Conservation (phyloP, 2,113 vertebrate genomes). For the Pithys albifrons region DNA sequence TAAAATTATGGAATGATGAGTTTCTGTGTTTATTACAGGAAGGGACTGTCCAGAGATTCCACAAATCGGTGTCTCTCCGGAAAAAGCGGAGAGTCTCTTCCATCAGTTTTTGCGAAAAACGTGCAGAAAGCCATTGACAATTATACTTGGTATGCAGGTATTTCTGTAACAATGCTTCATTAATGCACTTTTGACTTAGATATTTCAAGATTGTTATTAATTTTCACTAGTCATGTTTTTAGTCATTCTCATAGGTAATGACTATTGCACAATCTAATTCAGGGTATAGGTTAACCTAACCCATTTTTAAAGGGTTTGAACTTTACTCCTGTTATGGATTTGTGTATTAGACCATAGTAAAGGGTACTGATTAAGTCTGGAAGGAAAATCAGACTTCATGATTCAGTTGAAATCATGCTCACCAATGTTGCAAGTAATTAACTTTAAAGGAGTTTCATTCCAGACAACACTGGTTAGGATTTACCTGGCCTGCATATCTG, state of each 20-base stretch:
- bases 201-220: not conserved
- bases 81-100: conserved; percentile 56
- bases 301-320: not conserved
- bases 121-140: conserved; percentile 69
- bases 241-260: not conserved
- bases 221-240: not conserved
- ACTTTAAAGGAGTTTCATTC: not conserved
- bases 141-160: conserved; percentile 66
- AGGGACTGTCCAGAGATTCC: conserved; percentile 60
- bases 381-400: not conserved
- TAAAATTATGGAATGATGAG: not conserved
- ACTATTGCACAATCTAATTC: not conserved
- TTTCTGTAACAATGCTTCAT: not conserved
- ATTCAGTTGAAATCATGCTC: not conserved
- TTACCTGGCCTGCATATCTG: not conserved
- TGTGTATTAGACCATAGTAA: not conserved
- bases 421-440: not conserved
- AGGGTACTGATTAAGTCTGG: not conserved
- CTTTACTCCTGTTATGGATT: not conserved
- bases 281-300: not conserved
- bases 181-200: not conserved
- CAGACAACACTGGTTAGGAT: not conserved
- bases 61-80: conserved; percentile 6
- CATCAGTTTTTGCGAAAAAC: conserved; percentile 64
- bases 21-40: conserved; percentile 60